Evolutionary conservation across 2,797 vertebrate genomes (phyloP).

Genomic region (Danio albolineatus): DNA sequence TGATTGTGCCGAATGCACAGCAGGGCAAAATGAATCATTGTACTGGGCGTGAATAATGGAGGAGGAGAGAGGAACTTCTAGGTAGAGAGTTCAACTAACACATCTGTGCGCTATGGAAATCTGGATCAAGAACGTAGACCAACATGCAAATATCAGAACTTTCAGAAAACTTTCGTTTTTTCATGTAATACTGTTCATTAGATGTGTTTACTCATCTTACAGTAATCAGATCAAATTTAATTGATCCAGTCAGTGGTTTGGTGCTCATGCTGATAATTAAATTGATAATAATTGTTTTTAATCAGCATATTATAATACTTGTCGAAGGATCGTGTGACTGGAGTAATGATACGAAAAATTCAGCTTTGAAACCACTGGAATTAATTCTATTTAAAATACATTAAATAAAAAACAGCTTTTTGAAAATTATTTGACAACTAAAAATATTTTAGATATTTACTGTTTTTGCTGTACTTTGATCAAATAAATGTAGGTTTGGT

Average conservation of each 20-base stretch:
- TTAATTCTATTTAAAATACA: no score
- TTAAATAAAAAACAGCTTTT: no score
- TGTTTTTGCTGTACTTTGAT: no score
- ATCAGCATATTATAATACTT: no score
- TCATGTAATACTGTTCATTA: neutral
- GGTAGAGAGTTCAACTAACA: conserved; percentile 64
- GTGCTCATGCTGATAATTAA: neutral
- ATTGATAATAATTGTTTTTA: no score
- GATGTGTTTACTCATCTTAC: neutral
- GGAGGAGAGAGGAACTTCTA: conserved; percentile 51
- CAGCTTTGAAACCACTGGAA: no score
- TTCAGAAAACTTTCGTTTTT: conserved; percentile 22
- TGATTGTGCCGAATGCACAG: conserved; percentile 37
- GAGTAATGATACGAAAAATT: no score
- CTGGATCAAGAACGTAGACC: conserved; percentile 56
- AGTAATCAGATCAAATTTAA: neutral
- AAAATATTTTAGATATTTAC: no score
- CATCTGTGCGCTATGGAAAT: conserved; percentile 72
- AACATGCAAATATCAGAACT: conserved; percentile 64
- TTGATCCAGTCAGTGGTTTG: neutral
- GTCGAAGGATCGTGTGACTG: no score
- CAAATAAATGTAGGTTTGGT: no score
- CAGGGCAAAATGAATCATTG: conserved; percentile 71
- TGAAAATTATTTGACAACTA: no score
- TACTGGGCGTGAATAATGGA: conserved; percentile 69